Conservation (phyloP, 2,797 vertebrate species). For the Platalea minor region DNA sequence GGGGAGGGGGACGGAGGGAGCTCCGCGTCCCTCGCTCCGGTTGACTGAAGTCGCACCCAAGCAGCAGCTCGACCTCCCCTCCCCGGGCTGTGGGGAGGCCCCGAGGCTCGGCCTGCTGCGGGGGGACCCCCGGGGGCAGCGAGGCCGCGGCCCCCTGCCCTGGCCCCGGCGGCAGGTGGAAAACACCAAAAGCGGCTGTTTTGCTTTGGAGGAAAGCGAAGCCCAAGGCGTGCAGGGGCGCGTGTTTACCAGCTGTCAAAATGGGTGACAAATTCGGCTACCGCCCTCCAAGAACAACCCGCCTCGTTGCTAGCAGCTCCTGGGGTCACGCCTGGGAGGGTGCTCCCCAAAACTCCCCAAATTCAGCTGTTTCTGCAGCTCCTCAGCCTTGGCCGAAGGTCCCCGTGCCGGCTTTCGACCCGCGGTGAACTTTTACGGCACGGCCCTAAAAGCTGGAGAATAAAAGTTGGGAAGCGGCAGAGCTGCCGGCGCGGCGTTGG, state of each 20-base stretch:
- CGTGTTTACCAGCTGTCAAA: neutral
- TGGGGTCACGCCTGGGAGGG: too few relatives aligned
- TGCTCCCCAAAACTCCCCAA: rapidly evolving
- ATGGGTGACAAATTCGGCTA: neutral
- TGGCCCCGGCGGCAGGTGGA: neutral
- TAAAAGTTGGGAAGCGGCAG: neutral
- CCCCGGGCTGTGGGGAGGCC: neutral
- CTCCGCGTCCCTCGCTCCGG: neutral
- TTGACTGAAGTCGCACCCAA: neutral
- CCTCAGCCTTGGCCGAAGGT: rapidly evolving
- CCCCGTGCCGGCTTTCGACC: neutral
- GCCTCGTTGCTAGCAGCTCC: neutral
- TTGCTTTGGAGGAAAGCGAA: neutral
- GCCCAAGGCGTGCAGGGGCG: neutral
- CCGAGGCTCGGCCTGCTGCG: neutral
- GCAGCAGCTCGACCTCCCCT: neutral
- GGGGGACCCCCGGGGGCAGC: neutral
- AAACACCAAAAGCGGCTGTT: neutral
- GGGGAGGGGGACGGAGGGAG: neutral
- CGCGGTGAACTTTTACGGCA: neutral
- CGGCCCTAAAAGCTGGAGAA: neutral
- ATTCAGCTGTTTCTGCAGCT: neutral
- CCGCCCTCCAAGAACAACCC: neutral
- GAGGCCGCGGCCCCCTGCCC: neutral
- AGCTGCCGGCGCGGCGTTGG: neutral